Evolutionary conservation across 1,140 invertebrate species (phyloP).

Genomic region (Eumeta japonica): DNA sequence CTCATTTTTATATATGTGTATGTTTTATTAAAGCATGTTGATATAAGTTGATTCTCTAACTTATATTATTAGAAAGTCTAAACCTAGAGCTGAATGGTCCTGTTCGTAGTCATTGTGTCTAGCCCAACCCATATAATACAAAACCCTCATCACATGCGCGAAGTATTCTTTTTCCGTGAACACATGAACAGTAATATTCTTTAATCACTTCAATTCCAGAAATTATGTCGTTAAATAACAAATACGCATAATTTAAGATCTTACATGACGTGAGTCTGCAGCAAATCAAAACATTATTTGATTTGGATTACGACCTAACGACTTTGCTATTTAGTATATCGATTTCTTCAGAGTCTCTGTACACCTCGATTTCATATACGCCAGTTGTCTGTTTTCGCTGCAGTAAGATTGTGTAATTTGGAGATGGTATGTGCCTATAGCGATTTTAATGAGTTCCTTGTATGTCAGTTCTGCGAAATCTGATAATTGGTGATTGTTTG

Average conservation of each 20-base stretch:
- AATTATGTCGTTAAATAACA: neutral
- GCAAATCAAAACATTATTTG: neutral
- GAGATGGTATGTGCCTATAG: constrained; percentile 16
- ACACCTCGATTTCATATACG: constrained; percentile 9
- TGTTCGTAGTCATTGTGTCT: neutral
- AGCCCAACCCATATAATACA: neutral
- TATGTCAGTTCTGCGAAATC: constrained; percentile 13
- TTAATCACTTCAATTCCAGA: neutral
- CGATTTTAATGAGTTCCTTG: constrained; percentile 14
- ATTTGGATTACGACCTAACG: too few species aligned
- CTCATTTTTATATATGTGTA: too few species aligned
- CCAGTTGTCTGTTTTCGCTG: constrained; percentile 13
- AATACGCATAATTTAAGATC: neutral
- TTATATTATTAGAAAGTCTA: too few species aligned
- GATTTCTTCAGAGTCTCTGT: neutral
- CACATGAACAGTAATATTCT: neutral
- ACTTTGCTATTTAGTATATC: too few species aligned
- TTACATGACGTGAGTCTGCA: neutral
- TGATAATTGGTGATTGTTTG: neutral
- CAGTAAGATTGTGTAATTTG: constrained; percentile 16
- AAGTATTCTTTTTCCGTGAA: neutral
- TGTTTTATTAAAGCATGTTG: too few species aligned
- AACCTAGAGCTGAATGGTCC: too few species aligned
- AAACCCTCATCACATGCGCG: neutral
- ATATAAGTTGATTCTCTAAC: too few species aligned